A percentile compares a stretch with the other conserved stretches of the same genome.
Evolutionary conservation across 1,140 invertebrate species (phyloP).

Genomic region (Ostrea denselamellosa): DNA sequence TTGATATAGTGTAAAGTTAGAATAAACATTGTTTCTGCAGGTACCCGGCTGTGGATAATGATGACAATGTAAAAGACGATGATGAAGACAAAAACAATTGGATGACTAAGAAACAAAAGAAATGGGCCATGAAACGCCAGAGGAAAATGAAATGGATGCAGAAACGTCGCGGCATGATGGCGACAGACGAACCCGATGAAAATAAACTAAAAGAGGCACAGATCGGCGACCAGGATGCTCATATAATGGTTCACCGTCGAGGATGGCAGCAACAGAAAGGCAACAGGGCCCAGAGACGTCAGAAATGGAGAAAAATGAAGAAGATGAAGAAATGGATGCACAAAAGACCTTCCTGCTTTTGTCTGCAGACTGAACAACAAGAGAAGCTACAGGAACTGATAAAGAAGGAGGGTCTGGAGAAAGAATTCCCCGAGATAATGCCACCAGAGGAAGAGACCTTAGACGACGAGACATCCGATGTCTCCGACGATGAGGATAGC

Average conservation of each 20-base stretch:
- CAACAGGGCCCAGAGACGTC: not conserved
- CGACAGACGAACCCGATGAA: not conserved
- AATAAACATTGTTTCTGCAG: not conserved
- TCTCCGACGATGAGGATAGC: not conserved
- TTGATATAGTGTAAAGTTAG: too few species aligned
- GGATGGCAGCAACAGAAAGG: not conserved
- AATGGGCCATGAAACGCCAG: not conserved
- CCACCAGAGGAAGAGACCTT: not conserved
- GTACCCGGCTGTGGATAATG: not conserved
- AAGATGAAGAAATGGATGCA: not conserved
- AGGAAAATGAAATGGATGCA: not conserved
- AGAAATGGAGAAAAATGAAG: conserved; percentile 5
- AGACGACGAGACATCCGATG: not conserved
- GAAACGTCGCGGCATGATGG: not conserved
- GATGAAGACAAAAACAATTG: not conserved
- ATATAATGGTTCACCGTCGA: not conserved
- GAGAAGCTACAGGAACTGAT: not conserved
- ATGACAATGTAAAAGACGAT: not conserved
- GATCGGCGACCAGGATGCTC: not conserved
- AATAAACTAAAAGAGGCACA: not conserved
- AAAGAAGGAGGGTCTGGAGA: not conserved
- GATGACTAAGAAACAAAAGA: not conserved
- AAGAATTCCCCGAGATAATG: not conserved
- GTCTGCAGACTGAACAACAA: not conserved
- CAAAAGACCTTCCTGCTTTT: not conserved